A percentile compares a stretch with the other conserved stretches of the same genome.
Conservation (phyloP, 2,888 invertebrate genomes). For the Caenorhabditis sp. region DNA sequence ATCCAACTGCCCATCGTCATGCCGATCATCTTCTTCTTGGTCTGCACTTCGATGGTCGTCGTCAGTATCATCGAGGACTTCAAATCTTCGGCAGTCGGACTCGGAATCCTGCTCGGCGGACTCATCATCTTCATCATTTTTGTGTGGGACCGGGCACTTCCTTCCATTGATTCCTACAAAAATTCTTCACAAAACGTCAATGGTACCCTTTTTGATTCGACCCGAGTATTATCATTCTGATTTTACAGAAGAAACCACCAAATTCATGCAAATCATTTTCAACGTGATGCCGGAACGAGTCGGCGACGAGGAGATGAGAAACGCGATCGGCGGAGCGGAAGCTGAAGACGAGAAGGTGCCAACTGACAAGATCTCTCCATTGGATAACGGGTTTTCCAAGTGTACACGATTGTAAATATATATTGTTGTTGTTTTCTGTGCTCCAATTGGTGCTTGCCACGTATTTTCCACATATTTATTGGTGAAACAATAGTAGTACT, state of each 20-base stretch:
- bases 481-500: slow-evolving; percentile 17
- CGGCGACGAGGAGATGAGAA: slow-evolving; percentile 54
- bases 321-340: slow-evolving; percentile 52
- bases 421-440: slow-evolving; percentile 12
- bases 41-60: slow-evolving; percentile 67
- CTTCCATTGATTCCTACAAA: slow-evolving; percentile 23
- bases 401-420: slow-evolving; percentile 44
- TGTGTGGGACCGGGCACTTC: slow-evolving; percentile 63
- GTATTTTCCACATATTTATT: slow-evolving; percentile 19
- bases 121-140: slow-evolving; percentile 69
- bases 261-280: slow-evolving; percentile 68
- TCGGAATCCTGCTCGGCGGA: slow-evolving; percentile 64
- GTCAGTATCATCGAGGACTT: slow-evolving; percentile 70
- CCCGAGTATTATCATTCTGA: no score
- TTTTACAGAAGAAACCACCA: slow-evolving; percentile 56
- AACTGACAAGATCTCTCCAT: slow-evolving; percentile 40
- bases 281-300: slow-evolving; percentile 67
- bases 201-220: slow-evolving; percentile 24
- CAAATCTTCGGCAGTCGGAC: slow-evolving; percentile 65
- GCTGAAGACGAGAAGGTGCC: slow-evolving; percentile 19
- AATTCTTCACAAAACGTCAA: slow-evolving; percentile 19
- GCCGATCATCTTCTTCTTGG: slow-evolving; percentile 73
- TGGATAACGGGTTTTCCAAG: slow-evolving; percentile 37
- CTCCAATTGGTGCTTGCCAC: slow-evolving; percentile 14
- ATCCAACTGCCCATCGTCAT: slow-evolving; percentile 72